Base-by-base conservation (phyloP, 2,888 invertebrate species). In the Limenitis camilla region DNA sequence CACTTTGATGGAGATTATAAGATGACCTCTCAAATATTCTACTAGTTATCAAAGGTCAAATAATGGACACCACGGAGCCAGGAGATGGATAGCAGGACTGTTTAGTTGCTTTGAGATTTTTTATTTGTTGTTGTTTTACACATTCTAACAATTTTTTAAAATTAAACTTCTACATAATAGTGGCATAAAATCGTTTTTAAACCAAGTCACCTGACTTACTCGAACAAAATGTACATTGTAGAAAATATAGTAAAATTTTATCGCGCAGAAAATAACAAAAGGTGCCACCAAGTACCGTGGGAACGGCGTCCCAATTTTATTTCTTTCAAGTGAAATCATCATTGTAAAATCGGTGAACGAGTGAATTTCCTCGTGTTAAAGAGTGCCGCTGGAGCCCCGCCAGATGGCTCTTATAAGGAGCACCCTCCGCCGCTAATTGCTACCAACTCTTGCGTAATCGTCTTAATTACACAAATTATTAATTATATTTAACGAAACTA, bases 381-480 rank as follows among this genome's bases (percentile, higher is more conserved):
- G 68, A 77, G 80, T 66, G 72, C 66, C 68, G 67, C 75, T 86
- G 86, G 85, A 84, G 73, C 62, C 63, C 64, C 72, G 86, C 86
- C 86, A 86, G 85, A 79, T 81, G 76, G 73, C 78, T 72, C 82
- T 80, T 71, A 69, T 67, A 71, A 69, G 69, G 65, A 81, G 81
- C 67, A 75, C 81, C 74, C 80, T 78, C 70, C 59, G 59, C 61
- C 64, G 72, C 79, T 86, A 86, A 86, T 84, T 86, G 84, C 84
- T 82, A 71, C 78, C 74, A 81, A 78, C 78, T 81, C 76, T 75
- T 74, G 72, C 72, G 74, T 78, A 83, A 84, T 85, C 82, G 80
- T 81, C 73, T 65, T 66, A 69, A 71, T 71, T 70, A 69, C 61
- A 63, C 64, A 63, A 68, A 66, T 67, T 66, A 67, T 66, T 67